Evolutionary conservation across 2,888 invertebrate genomes (phyloP).

Genomic region (Athalia cordata): DNA sequence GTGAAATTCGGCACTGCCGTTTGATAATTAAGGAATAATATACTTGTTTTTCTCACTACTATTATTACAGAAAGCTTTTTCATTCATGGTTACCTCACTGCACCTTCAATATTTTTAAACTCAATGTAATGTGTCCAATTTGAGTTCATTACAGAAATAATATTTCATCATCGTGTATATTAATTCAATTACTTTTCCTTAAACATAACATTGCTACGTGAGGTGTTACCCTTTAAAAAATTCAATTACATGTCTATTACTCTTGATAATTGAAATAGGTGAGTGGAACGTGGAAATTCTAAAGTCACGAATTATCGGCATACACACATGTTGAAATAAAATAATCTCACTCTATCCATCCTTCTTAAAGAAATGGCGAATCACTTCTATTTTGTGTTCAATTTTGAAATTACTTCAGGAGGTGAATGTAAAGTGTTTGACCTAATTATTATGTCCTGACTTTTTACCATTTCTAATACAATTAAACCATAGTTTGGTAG

Average conservation of each 20-base stretch:
- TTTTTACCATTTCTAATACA: conserved; percentile 25
- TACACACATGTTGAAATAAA: background rate
- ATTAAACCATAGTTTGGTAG: conserved; percentile 15
- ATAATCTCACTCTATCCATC: conserved; percentile 24
- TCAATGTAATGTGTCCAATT: background rate
- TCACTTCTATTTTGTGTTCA: conserved; percentile 2
- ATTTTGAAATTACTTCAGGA: conserved; percentile 24
- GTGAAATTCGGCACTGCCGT: conserved; percentile 13
- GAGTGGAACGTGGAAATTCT: background rate
- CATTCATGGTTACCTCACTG: no score
- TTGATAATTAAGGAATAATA: conserved; percentile 10
- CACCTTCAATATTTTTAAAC: background rate
- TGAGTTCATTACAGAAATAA: no score
- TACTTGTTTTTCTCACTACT: background rate
- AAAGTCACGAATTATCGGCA: conserved; percentile 10
- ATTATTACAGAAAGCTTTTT: no score
- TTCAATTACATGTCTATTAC: background rate
- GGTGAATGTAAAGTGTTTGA: conserved; percentile 14
- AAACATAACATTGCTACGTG: conserved; percentile 16
- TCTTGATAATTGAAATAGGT: conserved; percentile 18
- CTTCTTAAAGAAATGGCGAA: conserved; percentile 10
- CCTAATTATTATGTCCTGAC: conserved; percentile 28
- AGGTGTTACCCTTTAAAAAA: background rate
- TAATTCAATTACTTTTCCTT: background rate
- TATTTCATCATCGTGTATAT: background rate